These are phyloP conservation scores for Pluvianellus socialis DNA, from an alignment of 2,113 vertebrate species.

Conservation along the genomic window DNA sequence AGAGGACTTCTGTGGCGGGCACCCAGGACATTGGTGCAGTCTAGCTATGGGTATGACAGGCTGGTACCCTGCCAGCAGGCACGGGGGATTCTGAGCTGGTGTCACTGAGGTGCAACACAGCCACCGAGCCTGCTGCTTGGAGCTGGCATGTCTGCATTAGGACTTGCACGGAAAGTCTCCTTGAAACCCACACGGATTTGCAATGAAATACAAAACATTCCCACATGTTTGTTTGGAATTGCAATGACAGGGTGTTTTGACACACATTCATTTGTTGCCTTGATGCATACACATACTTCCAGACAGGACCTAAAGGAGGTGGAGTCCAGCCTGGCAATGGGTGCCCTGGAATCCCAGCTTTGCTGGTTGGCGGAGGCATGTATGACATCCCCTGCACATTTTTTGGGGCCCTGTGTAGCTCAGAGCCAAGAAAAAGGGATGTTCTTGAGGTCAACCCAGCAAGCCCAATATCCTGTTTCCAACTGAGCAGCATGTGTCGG, in stretches of 20 bases:
- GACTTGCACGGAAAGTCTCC: background rate
- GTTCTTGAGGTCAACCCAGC: background rate
- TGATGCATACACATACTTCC: background rate
- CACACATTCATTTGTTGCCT: no score
- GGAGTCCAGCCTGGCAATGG: background rate
- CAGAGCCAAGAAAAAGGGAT: background rate
- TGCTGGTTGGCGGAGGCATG: background rate
- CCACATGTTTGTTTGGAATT: background rate
- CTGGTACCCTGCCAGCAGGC: background rate
- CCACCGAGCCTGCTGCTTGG: background rate
- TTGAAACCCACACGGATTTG: background rate
- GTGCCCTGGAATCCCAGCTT: background rate
- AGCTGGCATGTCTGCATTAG: background rate
- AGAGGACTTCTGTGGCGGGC: background rate
- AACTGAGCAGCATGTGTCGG: background rate
- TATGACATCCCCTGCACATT: background rate
- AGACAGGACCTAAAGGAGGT: background rate
- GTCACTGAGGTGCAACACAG: background rate
- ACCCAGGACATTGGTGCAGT: background rate
- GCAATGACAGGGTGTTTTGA: background rate
- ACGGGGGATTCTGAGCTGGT: background rate
- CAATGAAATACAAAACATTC: background rate
- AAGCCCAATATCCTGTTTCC: background rate
- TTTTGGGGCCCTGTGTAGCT: fast-evolving
- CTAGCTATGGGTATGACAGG: background rate